phyloP scores from a whole-genome alignment of 2,888 invertebrate genomes.

The Xylophagus ater region DNA sequence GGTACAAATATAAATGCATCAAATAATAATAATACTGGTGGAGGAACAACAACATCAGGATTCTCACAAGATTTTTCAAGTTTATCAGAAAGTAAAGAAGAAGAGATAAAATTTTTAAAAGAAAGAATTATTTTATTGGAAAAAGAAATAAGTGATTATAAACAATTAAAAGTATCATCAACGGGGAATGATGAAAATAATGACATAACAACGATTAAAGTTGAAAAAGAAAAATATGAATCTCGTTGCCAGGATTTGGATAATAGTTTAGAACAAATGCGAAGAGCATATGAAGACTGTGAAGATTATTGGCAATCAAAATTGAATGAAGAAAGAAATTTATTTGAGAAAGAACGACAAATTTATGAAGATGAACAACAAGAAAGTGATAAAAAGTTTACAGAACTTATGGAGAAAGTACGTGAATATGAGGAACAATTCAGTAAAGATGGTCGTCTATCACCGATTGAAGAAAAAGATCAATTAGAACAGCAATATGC shows the following conservation, averaged over 20 bases:
- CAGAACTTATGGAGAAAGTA: constrained; percentile 60
- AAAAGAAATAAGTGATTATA: constrained; percentile 24
- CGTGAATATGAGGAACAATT: constrained; percentile 72
- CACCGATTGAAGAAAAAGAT: constrained; percentile 66
- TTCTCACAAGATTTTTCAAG: constrained; percentile 26
- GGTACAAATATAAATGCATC: constrained; percentile 15
- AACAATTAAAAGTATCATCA: constrained; percentile 13
- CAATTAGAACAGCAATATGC: constrained; percentile 59
- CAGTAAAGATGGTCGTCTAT: constrained; percentile 47
- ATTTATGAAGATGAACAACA: constrained; percentile 58
- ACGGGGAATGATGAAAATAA: neutral
- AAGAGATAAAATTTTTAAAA: constrained; percentile 27
- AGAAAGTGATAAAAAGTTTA: constrained; percentile 63
- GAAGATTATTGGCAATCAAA: constrained; percentile 80
- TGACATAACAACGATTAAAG: neutral
- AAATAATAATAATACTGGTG: constrained; percentile 16
- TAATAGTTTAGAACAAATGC: constrained; percentile 59
- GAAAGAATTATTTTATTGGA: constrained; percentile 29
- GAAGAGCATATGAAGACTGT: constrained; percentile 68
- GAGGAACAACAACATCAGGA: constrained; percentile 21
- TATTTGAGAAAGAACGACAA: constrained; percentile 59
- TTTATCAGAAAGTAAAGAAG: constrained; percentile 23
- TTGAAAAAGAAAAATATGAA: constrained; percentile 24
- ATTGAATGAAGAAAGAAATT: constrained; percentile 63
- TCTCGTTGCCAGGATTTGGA: constrained; percentile 57